Percentiles rank a stretch among this genome's conserved stretches.
phyloP scores from a whole-genome alignment of 2,797 vertebrate genomes.

The Stomatorhinus walkeri region DNA sequence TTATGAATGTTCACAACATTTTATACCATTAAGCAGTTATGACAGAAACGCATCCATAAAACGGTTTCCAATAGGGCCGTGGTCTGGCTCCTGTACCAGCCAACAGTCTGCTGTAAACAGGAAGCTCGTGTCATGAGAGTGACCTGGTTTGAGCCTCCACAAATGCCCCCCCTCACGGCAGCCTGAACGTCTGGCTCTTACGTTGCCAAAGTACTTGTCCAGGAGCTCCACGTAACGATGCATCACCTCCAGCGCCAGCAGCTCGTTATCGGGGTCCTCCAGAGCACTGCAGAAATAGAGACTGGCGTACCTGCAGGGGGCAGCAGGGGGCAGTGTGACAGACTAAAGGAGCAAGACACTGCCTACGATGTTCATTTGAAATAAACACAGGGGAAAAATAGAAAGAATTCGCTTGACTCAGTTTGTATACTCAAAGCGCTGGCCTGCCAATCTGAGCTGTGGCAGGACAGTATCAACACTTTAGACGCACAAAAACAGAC shows the following conservation, averaged over 20 bases:
- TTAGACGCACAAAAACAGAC: background rate
- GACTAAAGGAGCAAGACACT: background rate
- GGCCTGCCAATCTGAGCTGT: background rate
- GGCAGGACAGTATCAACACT: background rate
- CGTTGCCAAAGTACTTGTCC: conserved; percentile 94
- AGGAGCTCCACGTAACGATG: conserved; percentile 88
- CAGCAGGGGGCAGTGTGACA: background rate
- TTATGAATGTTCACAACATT: background rate
- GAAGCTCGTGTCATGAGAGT: background rate
- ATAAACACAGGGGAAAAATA: background rate
- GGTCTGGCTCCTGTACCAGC: background rate
- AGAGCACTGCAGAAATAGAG: conserved; percentile 86
- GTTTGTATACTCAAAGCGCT: background rate
- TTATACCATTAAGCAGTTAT: background rate
- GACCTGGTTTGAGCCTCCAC: background rate
- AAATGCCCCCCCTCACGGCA: background rate
- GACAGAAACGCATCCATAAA: background rate
- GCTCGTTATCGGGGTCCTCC: conserved; percentile 83
- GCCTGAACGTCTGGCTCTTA: conserved; percentile 49
- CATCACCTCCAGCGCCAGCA: conserved; percentile 81
- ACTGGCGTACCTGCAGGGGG: conserved; percentile 77
- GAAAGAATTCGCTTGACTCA: background rate
- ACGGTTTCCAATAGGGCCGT: background rate
- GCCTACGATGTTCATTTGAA: background rate
- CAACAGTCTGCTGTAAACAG: background rate